These are phyloP conservation scores for Dyspetes luteomarginatus DNA, from an alignment of 2,888 invertebrate genomes.

Conservation along the genomic window DNA sequence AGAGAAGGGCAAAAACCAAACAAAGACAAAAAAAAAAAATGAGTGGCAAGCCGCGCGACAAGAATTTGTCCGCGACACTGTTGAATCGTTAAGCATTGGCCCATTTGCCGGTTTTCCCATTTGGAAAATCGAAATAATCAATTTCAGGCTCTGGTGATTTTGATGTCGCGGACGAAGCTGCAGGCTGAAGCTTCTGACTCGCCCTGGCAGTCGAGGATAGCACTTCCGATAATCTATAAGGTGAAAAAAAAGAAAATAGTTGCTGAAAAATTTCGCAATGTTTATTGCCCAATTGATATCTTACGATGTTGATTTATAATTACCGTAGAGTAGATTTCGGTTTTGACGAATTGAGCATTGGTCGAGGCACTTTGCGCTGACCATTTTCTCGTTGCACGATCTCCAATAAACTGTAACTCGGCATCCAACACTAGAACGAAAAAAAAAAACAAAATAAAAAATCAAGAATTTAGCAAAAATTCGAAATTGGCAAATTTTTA, in stretches of 20 bases:
- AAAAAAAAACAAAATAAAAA: constrained; percentile 70
- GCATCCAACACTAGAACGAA: constrained; percentile 91
- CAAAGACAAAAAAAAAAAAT: neutral
- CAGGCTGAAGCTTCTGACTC: constrained; percentile 71
- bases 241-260: constrained; percentile 20
- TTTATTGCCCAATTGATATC: neutral
- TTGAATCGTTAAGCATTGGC: constrained; percentile 45
- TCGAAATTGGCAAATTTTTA: neutral
- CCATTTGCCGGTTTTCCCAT: constrained; percentile 50
- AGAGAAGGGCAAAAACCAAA: neutral
- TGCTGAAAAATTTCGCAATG: too few relatives aligned
- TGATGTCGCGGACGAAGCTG: constrained; percentile 68
- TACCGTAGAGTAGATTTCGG: constrained; percentile 75
- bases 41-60: neutral
- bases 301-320: constrained; percentile 35
- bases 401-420: constrained; percentile 93
- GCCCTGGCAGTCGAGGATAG: constrained; percentile 77
- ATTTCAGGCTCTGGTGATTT: constrained; percentile 79
- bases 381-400: constrained; percentile 92
- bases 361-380: constrained; percentile 91
- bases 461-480: constrained; percentile 36
- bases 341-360: constrained; percentile 84
- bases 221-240: constrained; percentile 75
- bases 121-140: constrained; percentile 79
- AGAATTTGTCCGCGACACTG: constrained; percentile 2